These are phyloP conservation scores for Bufo gargarizans DNA, from an alignment of 2,113 vertebrate genomes.

Conservation along the genomic window DNA sequence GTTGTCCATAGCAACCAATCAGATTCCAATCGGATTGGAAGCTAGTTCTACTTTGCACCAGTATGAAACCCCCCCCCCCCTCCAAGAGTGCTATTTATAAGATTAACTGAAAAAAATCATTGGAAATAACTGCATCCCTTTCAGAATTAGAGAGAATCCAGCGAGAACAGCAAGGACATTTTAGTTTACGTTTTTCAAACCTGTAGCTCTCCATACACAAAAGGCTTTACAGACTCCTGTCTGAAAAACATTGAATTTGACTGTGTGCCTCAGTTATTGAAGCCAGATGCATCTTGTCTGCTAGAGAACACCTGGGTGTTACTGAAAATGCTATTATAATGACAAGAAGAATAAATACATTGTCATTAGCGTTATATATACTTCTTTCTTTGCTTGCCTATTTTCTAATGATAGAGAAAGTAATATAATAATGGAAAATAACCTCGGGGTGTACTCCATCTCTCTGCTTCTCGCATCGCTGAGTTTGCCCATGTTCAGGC, in stretches of 20 bases:
- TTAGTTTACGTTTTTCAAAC: background rate
- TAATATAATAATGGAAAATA: too few relatives aligned
- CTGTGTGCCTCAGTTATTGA: background rate
- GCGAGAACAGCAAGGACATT: conserved; percentile 29
- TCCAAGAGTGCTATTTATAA: conserved; percentile 21
- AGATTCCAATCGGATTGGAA: too few relatives aligned
- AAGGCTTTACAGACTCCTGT: background rate
- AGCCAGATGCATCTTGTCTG: conserved; percentile 7
- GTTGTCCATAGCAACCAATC: too few relatives aligned
- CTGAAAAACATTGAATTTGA: background rate
- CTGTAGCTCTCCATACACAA: conserved; percentile 1
- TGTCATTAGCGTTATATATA: background rate
- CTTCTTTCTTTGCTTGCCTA: background rate
- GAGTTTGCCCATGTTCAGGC: too few relatives aligned
- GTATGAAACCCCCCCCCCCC: too few relatives aligned
- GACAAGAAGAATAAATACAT: conserved; percentile 1
- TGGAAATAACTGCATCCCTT: background rate
- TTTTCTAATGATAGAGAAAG: background rate
- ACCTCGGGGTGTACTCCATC: too few relatives aligned
- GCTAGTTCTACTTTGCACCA: too few relatives aligned
- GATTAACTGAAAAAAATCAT: conserved; percentile 36
- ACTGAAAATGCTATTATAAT: background rate
- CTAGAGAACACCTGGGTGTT: conserved; percentile 45
- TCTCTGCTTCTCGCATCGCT: too few relatives aligned
- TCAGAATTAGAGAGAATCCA: conserved; percentile 15